Evolutionary conservation across 2,888 invertebrate genomes (phyloP).

Genomic region (Abrostola triplasia): DNA sequence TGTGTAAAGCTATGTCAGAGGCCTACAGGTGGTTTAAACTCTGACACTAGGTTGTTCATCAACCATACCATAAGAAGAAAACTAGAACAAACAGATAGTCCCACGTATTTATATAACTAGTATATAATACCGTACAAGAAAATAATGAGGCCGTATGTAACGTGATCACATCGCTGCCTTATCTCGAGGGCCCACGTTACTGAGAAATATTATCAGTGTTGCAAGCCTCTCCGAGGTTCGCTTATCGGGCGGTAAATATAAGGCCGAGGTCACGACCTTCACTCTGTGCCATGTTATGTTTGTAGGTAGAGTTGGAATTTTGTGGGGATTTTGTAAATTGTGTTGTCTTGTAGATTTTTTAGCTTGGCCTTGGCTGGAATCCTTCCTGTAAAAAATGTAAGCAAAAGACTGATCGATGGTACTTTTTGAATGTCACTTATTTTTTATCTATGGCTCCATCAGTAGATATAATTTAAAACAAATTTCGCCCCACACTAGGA

Average conservation of each 20-base stretch:
- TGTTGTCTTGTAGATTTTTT: too few relatives aligned
- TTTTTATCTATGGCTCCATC: too few relatives aligned
- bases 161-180: conserved; percentile 16
- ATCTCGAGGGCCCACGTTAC: conserved; percentile 15
- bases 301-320: neutral
- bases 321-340: neutral
- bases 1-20: too few relatives aligned
- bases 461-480: too few relatives aligned
- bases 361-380: too few relatives aligned
- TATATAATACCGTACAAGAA: neutral
- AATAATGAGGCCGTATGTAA: conserved; percentile 22
- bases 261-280: conserved; percentile 1
- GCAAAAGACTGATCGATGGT: too few relatives aligned
- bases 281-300: neutral
- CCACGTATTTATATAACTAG: neutral
- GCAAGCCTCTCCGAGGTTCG: neutral
- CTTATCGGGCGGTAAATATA: neutral
- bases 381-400: too few relatives aligned
- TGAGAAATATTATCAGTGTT: conserved; percentile 11
- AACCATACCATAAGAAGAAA: too few relatives aligned
- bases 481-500: too few relatives aligned
- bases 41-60: too few relatives aligned
- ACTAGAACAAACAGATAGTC: neutral
- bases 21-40: too few relatives aligned
- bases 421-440: too few relatives aligned